phyloP scores from a whole-genome alignment of 2,113 vertebrate species.

The Hemicordylus capensis region DNA sequence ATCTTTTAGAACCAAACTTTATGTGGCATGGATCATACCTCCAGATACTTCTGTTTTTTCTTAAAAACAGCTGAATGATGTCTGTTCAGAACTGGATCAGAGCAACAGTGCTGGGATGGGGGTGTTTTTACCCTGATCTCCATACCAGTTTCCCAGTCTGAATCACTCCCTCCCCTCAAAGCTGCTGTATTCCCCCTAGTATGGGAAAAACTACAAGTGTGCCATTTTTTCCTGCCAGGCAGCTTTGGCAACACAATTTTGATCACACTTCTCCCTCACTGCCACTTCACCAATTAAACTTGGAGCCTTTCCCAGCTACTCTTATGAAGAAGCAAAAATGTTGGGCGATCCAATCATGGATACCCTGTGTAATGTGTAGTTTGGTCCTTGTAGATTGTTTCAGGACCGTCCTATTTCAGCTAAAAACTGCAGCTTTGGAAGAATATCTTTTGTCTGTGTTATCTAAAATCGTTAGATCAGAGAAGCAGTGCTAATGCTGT shows the following conservation, averaged over 20 bases:
- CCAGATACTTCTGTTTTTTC: too few relatives aligned
- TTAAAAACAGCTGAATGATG: too few relatives aligned
- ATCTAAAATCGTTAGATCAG: constrained; percentile 6
- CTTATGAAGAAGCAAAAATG: not conserved
- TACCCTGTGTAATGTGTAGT: not conserved
- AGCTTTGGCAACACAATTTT: not conserved
- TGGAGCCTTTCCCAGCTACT: not conserved
- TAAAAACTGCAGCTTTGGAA: constrained; percentile 39
- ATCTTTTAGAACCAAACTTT: constrained; percentile 34
- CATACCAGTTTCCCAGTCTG: not conserved
- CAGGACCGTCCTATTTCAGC: constrained; percentile 24
- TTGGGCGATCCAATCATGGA: not conserved
- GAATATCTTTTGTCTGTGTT: constrained; percentile 6
- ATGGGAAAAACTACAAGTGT: too few relatives aligned
- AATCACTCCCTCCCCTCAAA: not conserved
- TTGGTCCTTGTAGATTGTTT: not conserved
- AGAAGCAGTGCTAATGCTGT: constrained; percentile 50
- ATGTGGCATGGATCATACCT: too few relatives aligned
- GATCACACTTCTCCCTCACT: not conserved
- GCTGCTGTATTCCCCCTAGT: too few relatives aligned
- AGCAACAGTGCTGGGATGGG: too few relatives aligned
- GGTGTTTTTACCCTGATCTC: too few relatives aligned
- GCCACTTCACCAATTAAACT: not conserved
- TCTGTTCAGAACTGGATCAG: too few relatives aligned
- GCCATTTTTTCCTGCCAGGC: not conserved